A percentile compares a stretch with the other conserved stretches of the same genome.
These are phyloP conservation scores for Cryptocephalus primarius DNA, from an alignment of 2,888 invertebrate species.

Conservation along the genomic window DNA sequence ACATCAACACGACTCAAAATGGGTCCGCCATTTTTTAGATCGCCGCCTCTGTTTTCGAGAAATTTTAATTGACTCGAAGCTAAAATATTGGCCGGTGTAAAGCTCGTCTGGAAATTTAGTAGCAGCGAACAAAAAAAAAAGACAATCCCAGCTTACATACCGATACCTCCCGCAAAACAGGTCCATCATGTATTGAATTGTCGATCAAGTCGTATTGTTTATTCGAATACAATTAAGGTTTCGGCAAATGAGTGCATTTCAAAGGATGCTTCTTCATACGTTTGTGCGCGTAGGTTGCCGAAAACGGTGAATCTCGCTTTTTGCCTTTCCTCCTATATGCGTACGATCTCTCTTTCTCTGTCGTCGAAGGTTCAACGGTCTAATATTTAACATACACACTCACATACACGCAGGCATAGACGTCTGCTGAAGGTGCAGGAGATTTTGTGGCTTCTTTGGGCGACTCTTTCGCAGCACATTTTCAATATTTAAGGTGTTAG, in stretches of 20 bases:
- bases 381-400: background rate
- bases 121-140: constrained; percentile 23
- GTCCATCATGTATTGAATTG: constrained; percentile 30
- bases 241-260: constrained; percentile 27
- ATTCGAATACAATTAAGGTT: constrained; percentile 31
- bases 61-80: constrained; percentile 24
- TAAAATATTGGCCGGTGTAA: constrained; percentile 23
- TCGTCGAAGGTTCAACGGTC: background rate
- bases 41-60: constrained; percentile 11
- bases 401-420: too few species aligned
- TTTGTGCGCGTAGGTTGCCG: background rate
- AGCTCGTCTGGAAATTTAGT: constrained; percentile 24
- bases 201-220: constrained; percentile 31
- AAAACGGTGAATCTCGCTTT: background rate
- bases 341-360: too few species aligned
- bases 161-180: constrained; percentile 25
- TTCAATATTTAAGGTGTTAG: too few species aligned
- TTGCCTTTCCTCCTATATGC: background rate
- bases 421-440: too few species aligned
- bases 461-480: too few species aligned
- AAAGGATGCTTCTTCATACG: constrained; percentile 20
- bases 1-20: too few species aligned
- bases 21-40: background rate
- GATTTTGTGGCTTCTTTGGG: too few species aligned
- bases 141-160: constrained; percentile 21